These are phyloP conservation scores for Pygocentrus nattereri DNA, from an alignment of 2,797 vertebrate species.

Conservation along the genomic window DNA sequence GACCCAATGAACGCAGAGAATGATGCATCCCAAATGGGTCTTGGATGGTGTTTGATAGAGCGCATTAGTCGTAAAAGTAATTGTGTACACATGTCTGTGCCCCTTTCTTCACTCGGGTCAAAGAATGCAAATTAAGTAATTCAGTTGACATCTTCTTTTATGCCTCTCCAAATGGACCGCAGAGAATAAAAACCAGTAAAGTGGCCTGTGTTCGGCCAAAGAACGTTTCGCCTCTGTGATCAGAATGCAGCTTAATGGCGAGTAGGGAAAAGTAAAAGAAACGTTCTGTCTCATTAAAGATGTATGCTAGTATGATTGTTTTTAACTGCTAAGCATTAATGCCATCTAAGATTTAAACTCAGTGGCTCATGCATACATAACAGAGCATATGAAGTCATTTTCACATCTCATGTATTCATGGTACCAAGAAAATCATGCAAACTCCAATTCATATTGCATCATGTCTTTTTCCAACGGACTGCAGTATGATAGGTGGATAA, in stretches of 20 bases:
- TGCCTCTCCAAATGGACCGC: not conserved
- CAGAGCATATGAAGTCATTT: not conserved
- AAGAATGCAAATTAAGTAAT: conserved; percentile 48
- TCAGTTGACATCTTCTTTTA: conserved; percentile 26
- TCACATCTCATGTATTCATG: not conserved
- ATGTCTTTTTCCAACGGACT: not conserved
- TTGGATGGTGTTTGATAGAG: conserved; percentile 51
- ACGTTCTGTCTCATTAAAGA: conserved; percentile 33
- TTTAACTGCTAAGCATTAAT: conserved; percentile 35
- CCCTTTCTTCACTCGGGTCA: conserved; percentile 47
- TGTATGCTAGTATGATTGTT: not conserved
- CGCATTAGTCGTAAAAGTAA: conserved; percentile 52
- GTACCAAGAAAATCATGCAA: not conserved
- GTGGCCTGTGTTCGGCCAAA: not conserved
- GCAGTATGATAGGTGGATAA: not conserved
- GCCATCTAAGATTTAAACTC: conserved; percentile 11
- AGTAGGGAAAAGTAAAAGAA: not conserved
- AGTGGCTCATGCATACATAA: not conserved
- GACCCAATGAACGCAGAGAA: conserved; percentile 42
- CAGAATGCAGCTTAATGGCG: conserved; percentile 18
- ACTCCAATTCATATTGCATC: not conserved
- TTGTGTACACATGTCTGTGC: conserved; percentile 46
- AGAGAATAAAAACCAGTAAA: not conserved
- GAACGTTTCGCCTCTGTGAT: not conserved
- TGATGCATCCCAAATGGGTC: conserved; percentile 47